Percentiles rank a stretch among this genome's conserved stretches.
Evolutionary conservation across 2,888 invertebrate genomes (phyloP).

Genomic region (Sarcophaga rosellei): DNA sequence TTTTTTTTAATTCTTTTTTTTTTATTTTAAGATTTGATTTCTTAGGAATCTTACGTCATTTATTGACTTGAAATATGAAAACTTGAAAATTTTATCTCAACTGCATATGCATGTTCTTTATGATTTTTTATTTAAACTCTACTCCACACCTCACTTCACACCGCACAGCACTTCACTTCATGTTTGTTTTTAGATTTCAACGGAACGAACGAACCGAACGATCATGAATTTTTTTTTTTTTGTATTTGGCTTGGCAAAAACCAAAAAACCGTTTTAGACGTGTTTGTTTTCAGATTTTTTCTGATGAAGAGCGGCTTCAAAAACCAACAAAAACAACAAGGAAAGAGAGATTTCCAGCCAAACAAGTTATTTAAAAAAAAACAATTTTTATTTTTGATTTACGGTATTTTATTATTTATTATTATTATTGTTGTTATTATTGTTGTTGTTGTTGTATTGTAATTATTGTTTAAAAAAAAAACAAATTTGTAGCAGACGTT

Average conservation of each 20-base stretch:
- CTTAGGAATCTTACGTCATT: slow-evolving; percentile 58
- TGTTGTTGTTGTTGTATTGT: not conserved
- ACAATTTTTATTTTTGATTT: too few relatives aligned
- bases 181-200: not conserved
- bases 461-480: slow-evolving; percentile 14
- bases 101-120: slow-evolving; percentile 19
- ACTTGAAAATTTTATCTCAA: slow-evolving; percentile 12
- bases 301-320: not conserved
- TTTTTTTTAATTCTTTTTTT: slow-evolving; percentile 6
- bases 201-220: not conserved
- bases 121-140: slow-evolving; percentile 19
- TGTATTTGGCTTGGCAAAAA: slow-evolving; percentile 41
- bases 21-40: not conserved
- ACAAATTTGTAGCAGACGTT: not conserved
- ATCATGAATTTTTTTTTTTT: not conserved
- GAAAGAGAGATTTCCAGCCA: slow-evolving; percentile 42
- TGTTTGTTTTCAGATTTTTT: slow-evolving; percentile 32
- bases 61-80: slow-evolving; percentile 6
- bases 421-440: slow-evolving; percentile 21
- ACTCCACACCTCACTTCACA: too few relatives aligned
- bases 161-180: not conserved
- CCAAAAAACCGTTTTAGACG: slow-evolving; percentile 26
- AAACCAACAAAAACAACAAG: too few relatives aligned
- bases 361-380: slow-evolving; percentile 50
- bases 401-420: slow-evolving; percentile 13